These are phyloP conservation scores for Gymnorhina tibicen DNA, from an alignment of 2,113 vertebrate genomes.

Conservation along the genomic window DNA sequence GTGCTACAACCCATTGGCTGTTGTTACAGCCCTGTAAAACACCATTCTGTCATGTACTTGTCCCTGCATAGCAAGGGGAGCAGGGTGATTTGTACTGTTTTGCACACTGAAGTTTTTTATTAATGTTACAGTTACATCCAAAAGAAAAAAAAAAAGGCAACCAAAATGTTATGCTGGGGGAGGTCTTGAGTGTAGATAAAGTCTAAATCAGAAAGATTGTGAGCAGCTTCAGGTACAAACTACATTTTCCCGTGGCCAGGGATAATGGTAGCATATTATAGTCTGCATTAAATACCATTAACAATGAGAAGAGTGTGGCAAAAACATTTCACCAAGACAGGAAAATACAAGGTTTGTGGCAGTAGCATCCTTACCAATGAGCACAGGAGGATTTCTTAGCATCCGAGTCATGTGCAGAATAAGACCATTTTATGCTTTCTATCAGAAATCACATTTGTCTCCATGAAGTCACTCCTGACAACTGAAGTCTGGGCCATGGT, in stretches of 20 bases:
- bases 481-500: background rate
- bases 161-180: background rate
- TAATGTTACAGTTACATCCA: background rate
- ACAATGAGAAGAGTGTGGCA: background rate
- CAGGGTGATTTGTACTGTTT: background rate
- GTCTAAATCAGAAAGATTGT: background rate
- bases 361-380: background rate
- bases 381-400: background rate
- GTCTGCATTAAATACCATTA: background rate
- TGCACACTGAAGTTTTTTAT: background rate
- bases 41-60: background rate
- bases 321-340: background rate
- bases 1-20: background rate
- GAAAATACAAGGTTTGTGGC: background rate
- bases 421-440: background rate
- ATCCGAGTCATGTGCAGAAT: background rate
- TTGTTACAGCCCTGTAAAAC: conserved; percentile 24
- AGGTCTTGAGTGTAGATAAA: background rate
- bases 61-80: background rate
- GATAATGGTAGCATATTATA: background rate
- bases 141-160: background rate
- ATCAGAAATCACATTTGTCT: background rate
- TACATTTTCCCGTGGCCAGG: background rate
- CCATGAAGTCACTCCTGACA: background rate
- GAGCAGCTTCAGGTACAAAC: background rate